Evolutionary conservation across 2,888 invertebrate genomes (phyloP).

Genomic region (Beris chalybata): DNA sequence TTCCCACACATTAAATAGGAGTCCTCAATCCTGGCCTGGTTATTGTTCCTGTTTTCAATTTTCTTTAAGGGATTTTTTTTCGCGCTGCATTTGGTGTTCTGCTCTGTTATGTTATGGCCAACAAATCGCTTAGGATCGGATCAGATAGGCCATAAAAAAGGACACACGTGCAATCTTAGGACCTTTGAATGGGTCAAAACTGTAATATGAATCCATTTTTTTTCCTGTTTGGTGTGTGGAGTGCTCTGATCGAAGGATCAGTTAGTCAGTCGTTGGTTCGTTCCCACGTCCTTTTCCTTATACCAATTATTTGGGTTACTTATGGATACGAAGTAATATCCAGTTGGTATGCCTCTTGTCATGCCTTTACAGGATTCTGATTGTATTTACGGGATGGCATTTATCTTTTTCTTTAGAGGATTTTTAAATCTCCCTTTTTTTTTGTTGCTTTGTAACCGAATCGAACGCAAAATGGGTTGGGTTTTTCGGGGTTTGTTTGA

Average conservation of each 20-base stretch:
- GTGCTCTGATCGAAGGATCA: conserved; percentile 13
- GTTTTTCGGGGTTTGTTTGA: conserved; percentile 22
- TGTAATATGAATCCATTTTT: conserved; percentile 35
- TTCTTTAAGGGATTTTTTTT: conserved; percentile 18
- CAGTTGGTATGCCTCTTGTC: conserved; percentile 25
- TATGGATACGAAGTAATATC: conserved; percentile 24
- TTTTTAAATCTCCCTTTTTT: conserved; percentile 6
- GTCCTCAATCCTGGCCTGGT: conserved; percentile 23
- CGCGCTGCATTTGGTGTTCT: background rate
- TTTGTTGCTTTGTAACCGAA: conserved; percentile 20
- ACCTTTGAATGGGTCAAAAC: conserved; percentile 20
- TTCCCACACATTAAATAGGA: conserved; percentile 53
- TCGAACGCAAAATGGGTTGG: conserved; percentile 24
- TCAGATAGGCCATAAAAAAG: conserved; percentile 29
- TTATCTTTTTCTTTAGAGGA: conserved; percentile 16
- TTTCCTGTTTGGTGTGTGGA: conserved; percentile 1
- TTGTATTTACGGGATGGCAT: conserved; percentile 25
- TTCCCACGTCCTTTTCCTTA: conserved; percentile 31
- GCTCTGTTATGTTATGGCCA: conserved; percentile 30
- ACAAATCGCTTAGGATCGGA: conserved; percentile 29
- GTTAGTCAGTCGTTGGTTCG: conserved; percentile 3
- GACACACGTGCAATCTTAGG: conserved; percentile 27
- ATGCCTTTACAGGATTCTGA: conserved; percentile 21
- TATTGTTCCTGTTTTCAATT: conserved; percentile 32
- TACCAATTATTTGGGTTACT: conserved; percentile 26